Conservation (phyloP, 1,140 invertebrate species). For the Chelonus insularis region DNA sequence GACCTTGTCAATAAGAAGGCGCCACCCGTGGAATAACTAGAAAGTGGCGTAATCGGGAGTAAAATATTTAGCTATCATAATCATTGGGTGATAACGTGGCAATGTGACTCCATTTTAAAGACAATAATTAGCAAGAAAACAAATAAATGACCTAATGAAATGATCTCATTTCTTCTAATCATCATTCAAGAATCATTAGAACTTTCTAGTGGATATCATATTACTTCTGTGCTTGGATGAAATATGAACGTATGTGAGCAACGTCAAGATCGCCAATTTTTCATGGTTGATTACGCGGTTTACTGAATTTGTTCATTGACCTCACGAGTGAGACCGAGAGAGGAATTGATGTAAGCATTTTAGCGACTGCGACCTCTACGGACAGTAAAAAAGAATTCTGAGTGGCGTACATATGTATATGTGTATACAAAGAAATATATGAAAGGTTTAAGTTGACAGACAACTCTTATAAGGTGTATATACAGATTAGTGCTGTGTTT, state of each 20-base stretch:
- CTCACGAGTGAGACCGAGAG: too few species aligned
- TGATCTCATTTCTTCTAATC: too few species aligned
- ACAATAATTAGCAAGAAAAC: not conserved
- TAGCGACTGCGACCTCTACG: too few species aligned
- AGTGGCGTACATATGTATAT: not conserved
- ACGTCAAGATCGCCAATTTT: not conserved
- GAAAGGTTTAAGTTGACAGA: constrained; percentile 22
- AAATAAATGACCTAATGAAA: too few species aligned
- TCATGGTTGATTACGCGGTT: not conserved
- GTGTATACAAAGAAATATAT: not conserved
- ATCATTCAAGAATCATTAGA: too few species aligned
- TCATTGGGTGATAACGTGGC: not conserved
- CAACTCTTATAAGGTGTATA: constrained; percentile 12
- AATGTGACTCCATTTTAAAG: not conserved
- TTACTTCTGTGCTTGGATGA: too few species aligned
- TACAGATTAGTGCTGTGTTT: not conserved
- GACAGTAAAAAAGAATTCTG: too few species aligned
- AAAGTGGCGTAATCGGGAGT: constrained; percentile 9
- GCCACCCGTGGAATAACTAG: constrained; percentile 16
- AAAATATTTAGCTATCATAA: not conserved
- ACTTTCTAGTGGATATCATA: too few species aligned
- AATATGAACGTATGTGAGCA: too few species aligned
- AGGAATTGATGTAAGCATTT: too few species aligned
- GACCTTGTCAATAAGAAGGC: constrained; percentile 26
- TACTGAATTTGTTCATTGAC: too few species aligned